Conservation (phyloP, 2,888 invertebrate species). For the Tiphia femorata region DNA sequence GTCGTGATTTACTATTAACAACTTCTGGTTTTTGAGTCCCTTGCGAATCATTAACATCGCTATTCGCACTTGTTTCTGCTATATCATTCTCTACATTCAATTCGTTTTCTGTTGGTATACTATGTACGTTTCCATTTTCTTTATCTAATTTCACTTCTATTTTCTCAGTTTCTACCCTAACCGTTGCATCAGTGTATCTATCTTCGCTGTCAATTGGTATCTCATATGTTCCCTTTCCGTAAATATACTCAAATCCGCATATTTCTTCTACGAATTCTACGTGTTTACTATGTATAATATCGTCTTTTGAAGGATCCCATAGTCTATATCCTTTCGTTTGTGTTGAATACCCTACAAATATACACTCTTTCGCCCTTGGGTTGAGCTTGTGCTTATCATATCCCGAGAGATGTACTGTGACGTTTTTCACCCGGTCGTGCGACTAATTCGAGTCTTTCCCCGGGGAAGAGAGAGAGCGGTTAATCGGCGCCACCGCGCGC, state of each 20-base stretch:
- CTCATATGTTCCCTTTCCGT: not conserved
- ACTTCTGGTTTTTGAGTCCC: not conserved
- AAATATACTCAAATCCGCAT: conserved; percentile 1
- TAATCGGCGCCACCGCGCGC: no score
- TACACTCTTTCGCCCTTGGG: not conserved
- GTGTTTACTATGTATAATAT: conserved; percentile 3
- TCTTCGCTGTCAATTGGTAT: not conserved
- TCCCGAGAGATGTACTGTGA: not conserved
- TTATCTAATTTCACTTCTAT: not conserved
- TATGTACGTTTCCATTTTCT: not conserved
- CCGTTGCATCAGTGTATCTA: not conserved
- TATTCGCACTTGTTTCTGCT: not conserved
- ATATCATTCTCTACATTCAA: not conserved
- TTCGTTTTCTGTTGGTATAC: not conserved
- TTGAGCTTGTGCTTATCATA: not conserved
- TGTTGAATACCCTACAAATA: conserved; percentile 1
- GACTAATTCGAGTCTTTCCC: no score
- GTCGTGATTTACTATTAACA: not conserved
- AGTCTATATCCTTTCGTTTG: conserved; percentile 4
- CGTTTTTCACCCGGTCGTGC: no score
- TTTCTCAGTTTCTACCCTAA: not conserved
- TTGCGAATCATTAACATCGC: not conserved
- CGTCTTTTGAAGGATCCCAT: not conserved
- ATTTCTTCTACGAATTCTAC: conserved; percentile 3
- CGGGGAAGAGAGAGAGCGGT: no score